phyloP scores from a whole-genome alignment of 2,113 vertebrate species.

The crab-eating macaque (Macaca fascicularis) region DNA sequence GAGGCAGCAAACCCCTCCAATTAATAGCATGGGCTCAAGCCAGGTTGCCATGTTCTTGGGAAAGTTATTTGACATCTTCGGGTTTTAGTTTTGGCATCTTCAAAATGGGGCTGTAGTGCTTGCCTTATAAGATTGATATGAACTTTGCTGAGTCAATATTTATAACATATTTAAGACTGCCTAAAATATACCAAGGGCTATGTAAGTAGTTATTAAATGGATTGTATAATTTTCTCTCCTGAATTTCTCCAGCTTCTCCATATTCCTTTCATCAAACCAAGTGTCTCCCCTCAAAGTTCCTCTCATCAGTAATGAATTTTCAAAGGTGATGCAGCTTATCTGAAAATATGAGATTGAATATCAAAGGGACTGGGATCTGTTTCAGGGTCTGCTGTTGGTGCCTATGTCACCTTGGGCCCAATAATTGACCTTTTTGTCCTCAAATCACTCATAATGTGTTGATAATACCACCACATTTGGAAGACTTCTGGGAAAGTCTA shows the following conservation, averaged over 20 bases:
- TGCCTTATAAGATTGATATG: neutral
- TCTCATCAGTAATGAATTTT: neutral
- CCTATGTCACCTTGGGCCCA: neutral
- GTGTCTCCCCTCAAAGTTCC: neutral
- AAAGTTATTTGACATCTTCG: neutral
- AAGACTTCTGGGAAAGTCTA: neutral
- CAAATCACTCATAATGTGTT: neutral
- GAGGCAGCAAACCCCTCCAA: neutral
- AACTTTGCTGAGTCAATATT: neutral
- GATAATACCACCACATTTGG: neutral
- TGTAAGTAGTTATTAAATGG: neutral
- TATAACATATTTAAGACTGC: neutral
- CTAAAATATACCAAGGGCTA: neutral
- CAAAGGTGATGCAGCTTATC: neutral
- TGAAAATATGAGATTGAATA: neutral
- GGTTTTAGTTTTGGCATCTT: neutral
- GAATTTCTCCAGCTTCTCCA: neutral
- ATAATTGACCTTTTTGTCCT: neutral
- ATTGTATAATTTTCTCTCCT: neutral
- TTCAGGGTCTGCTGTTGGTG: neutral
- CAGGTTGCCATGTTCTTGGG: neutral
- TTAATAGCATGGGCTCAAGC: neutral
- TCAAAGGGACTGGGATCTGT: neutral
- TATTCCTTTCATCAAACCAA: neutral
- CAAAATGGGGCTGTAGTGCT: neutral